Evolutionary conservation across 2,113 vertebrate species (phyloP), one percentile per base, ranked within the genome.

Genomic region (Stigmatopora nigra): DNA sequence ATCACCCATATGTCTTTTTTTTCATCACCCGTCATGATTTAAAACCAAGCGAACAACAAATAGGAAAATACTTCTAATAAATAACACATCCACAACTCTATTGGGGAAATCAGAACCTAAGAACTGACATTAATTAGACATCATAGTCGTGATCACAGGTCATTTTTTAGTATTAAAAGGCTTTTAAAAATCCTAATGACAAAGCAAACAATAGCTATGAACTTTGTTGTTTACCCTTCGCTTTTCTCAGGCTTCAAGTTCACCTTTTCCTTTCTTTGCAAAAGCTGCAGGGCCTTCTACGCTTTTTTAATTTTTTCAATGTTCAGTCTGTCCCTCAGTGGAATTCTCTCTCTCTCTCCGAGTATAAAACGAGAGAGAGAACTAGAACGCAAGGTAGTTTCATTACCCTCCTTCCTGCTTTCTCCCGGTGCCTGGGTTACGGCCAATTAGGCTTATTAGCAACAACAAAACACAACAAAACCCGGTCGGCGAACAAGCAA

Each of bases 401-500:
- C 64, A 69, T 74, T 78, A 74, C 48, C 25, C 35, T 63, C 44
- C 31, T 64, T 48, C 57, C 75, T 61, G 22, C 59, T 63, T 75
- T 78, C 71, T 68, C 77, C 35, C 59, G 68, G 61, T 78, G 69
- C 64, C 78, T 88, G 82, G 80, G 84, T 78, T 88, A 76, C 61
- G 61, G 82, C 87, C 87, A 90, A 92, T 92, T 92, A 91, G 79
- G 77, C 83, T 82, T 75, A 88, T 90, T 90, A 89, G 86, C 80
- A 85, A 84, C 79, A 91, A 90, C 90, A 90, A 88, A 92, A 90
- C 86, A 82, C 85, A 78, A 78, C 83, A 85, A 83, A 84, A 84
- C 71, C 63, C 69, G 22, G 79, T 69, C 45, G 72, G 81, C 77
- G 77, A 78, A 77, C 77, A 64, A 62, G 75, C 75, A 81, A 64